These are phyloP conservation scores for Cnemophilus loriae DNA, from an alignment of 2,113 vertebrate species.

Conservation along the genomic window DNA sequence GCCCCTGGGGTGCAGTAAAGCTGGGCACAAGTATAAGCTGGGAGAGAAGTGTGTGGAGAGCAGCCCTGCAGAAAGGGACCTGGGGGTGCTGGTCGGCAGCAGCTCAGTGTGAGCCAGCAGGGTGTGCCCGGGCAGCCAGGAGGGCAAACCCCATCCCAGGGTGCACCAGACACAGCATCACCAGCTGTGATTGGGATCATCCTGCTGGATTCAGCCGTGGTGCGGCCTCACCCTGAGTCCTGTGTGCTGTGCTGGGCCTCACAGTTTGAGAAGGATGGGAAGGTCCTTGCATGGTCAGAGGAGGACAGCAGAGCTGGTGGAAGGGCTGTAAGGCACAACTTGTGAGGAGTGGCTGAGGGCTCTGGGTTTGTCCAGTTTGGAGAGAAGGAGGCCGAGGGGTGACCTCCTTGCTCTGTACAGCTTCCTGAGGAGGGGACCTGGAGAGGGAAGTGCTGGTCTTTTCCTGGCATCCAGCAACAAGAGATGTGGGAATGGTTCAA, in stretches of 20 bases:
- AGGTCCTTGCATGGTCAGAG: not conserved
- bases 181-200: not conserved
- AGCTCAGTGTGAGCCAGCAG: not conserved
- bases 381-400: not conserved
- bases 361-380: not conserved
- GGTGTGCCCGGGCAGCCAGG: not conserved
- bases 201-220: fast-evolving
- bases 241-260: not conserved
- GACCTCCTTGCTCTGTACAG: not conserved
- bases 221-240: not conserved
- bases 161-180: not conserved
- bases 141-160: not conserved
- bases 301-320: not conserved
- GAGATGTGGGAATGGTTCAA: not conserved
- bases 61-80: not conserved
- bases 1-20: fast-evolving
- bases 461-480: not conserved
- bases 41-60: not conserved
- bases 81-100: not conserved
- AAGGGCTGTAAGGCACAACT: not conserved
- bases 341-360: fast-evolving
- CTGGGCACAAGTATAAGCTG: not conserved
- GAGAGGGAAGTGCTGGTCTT: not conserved
- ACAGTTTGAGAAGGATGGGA: not conserved
- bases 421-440: not conserved